Conservation (phyloP, 2,113 vertebrate genomes). For the Struthidea cinerea region DNA sequence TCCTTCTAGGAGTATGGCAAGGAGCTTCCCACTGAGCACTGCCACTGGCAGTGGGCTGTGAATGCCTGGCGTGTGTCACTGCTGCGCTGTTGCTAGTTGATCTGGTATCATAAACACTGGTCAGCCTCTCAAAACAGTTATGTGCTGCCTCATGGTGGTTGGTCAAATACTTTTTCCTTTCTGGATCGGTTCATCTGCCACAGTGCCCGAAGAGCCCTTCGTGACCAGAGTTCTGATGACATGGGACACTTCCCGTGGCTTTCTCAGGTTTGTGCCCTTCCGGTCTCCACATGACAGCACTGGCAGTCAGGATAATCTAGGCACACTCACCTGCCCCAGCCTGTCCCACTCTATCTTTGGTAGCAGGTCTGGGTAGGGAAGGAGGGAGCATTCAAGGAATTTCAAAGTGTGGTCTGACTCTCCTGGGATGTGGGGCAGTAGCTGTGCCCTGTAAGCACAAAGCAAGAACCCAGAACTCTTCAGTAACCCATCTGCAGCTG, state of each 20-base stretch:
- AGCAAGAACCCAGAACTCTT: neutral
- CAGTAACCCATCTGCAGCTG: neutral
- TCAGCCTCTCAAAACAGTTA: neutral
- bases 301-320: neutral
- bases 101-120: neutral
- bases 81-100: neutral
- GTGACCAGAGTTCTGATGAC: neutral
- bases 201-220: conserved; percentile 50
- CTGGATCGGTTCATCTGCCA: neutral
- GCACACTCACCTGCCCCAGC: neutral
- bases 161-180: neutral
- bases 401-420: neutral
- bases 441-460: neutral
- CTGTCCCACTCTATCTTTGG: neutral
- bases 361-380: neutral
- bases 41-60: neutral
- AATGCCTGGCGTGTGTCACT: fast-evolving
- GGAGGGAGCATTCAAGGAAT: neutral
- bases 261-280: conserved; percentile 46
- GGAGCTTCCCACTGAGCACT: neutral
- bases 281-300: neutral
- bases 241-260: conserved; percentile 13
- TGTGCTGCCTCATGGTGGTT: neutral
- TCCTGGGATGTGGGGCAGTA: neutral
- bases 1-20: neutral